These are phyloP conservation scores for Carcina quercana DNA, from an alignment of 2,888 invertebrate genomes.

Conservation along the genomic window DNA sequence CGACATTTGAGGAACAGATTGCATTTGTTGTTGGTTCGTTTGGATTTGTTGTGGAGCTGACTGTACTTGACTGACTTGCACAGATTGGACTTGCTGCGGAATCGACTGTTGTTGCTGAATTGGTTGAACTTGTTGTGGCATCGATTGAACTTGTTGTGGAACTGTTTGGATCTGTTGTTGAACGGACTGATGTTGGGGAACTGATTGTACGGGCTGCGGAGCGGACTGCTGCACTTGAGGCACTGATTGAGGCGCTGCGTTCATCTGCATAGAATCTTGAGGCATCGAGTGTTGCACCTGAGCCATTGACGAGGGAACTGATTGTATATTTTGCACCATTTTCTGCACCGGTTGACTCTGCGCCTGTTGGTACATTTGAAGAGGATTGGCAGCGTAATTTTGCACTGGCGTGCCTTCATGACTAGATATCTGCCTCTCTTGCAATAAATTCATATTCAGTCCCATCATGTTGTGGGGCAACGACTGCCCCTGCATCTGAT, in stretches of 20 bases:
- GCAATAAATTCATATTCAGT: constrained; percentile 50
- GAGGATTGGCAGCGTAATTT: constrained; percentile 59
- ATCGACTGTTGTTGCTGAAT: constrained; percentile 9
- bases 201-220: constrained; percentile 17
- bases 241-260: constrained; percentile 6
- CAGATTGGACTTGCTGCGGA: constrained; percentile 18
- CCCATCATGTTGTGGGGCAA: constrained; percentile 57
- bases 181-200: constrained; percentile 17
- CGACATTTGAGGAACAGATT: constrained; percentile 11
- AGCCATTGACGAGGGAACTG: constrained; percentile 24
- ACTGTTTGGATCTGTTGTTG: constrained; percentile 19
- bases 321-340: constrained; percentile 34
- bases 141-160: constrained; percentile 18
- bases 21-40: constrained; percentile 19
- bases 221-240: constrained; percentile 16
- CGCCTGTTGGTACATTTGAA: constrained; percentile 58
- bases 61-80: too few species aligned
- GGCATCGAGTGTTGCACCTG: constrained; percentile 17
- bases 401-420: constrained; percentile 70
- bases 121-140: constrained; percentile 8
- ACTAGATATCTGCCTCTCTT: constrained; percentile 68
- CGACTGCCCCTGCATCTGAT: constrained; percentile 58
- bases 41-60: constrained; percentile 20
- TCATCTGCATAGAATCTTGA: constrained; percentile 4
- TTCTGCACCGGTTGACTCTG: constrained; percentile 39